Evolutionary conservation across 2,113 vertebrate species (phyloP).

Genomic region (Gadus chalcogrammus): DNA sequence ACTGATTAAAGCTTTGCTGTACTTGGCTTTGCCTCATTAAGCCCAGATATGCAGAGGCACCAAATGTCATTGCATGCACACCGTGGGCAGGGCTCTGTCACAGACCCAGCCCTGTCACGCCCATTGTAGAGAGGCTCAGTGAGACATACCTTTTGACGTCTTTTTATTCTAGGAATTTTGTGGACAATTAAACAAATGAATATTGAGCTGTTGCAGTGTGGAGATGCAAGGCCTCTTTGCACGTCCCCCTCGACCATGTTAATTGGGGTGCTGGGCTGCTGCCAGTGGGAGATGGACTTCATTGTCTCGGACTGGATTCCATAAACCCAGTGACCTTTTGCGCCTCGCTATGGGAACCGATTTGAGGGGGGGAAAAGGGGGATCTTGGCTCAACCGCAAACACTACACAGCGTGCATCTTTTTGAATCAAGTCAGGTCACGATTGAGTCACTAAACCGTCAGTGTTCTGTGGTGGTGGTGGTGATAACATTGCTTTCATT

Average conservation of each 20-base stretch:
- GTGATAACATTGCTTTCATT: too few relatives aligned
- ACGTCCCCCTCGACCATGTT: background rate
- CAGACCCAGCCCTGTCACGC: background rate
- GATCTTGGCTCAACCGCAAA: too few relatives aligned
- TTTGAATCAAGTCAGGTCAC: too few relatives aligned
- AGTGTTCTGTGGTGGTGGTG: too few relatives aligned
- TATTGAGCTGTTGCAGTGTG: background rate
- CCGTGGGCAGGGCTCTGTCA: background rate
- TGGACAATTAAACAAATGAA: background rate
- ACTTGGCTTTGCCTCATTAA: constrained; percentile 34
- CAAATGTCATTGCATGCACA: background rate
- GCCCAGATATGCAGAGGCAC: constrained; percentile 10
- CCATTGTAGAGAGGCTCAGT: background rate
- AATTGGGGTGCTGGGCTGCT: background rate
- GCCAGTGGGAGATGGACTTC: constrained; percentile 21
- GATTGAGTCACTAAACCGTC: too few relatives aligned
- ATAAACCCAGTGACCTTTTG: constrained; percentile 42
- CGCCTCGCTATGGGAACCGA: background rate
- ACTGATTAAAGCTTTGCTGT: constrained; percentile 37
- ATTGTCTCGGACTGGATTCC: constrained; percentile 40
- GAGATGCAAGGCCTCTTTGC: background rate
- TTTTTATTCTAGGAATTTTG: background rate
- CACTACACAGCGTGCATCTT: too few relatives aligned
- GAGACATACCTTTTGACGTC: background rate
- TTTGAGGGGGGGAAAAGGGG: too few relatives aligned